Base-by-base conservation (phyloP, 2,888 invertebrate species). In the Ennomos fuscantarius region DNA sequence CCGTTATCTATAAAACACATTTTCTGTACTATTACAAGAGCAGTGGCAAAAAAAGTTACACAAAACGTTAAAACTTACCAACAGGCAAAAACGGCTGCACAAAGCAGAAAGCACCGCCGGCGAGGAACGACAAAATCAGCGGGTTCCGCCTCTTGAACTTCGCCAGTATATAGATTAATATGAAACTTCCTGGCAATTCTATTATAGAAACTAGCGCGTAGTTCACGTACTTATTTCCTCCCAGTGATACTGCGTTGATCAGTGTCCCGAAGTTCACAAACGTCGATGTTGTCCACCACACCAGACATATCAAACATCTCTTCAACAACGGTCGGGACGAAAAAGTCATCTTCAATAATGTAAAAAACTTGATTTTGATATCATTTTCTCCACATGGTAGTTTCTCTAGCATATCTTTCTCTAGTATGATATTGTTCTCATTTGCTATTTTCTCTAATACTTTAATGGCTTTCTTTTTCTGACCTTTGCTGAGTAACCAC, bases 191-290 rank as follows among this genome's bases (percentile, higher is more conserved):
- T 0, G 95, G 95, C 34, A 95, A 80, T 65, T 91, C 95, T 8
- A 94, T 88, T 0, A 93, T 56, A 0, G 93, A 80, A 1, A 93
- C 91, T 15, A 95, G 70, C 8, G 95, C 94, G 70, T 95, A 97
- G 79, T 96, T 97, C 2, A 95, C 71, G 74, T 96, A 96, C 72
- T 95, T 95, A 76, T 96, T 94, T 5, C 96, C 96, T 65, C 94
- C 93, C 36, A 97, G 81, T 0, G 95, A 93, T 0, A 96, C 95
- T 0, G 96, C 94, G 73, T 96, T 96, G 34, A 97, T 89, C 0
- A 95, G 94, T 61, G 97, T 79, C 0, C 97, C 97, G 68, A 95
- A 97, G 75, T 95, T 96, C 0, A 96, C 94, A 62, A 96, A 94
- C 0, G 95, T 95, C 51, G 95, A 95, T 0, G 96, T 94, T 0